Percentiles rank a stretch among this genome's conserved stretches.
Conservation (phyloP, 2,888 invertebrate genomes). For the Ernsta delagoae region DNA sequence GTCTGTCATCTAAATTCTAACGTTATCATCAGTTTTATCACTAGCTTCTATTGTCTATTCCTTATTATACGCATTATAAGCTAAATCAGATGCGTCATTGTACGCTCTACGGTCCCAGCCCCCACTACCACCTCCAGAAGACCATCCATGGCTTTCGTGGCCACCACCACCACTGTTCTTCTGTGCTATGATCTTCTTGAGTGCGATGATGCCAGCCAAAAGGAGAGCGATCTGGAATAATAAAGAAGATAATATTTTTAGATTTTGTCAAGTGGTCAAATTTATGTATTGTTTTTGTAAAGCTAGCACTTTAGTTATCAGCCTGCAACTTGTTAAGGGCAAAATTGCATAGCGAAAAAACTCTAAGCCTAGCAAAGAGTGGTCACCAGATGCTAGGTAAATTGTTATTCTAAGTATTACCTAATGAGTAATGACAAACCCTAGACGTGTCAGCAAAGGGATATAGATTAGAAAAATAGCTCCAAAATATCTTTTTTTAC, state of each 20-base stretch:
- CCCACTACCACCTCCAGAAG: slow-evolving; percentile 75
- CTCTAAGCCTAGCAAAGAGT: too few species aligned
- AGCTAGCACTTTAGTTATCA: too few species aligned
- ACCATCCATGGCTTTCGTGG: slow-evolving; percentile 83
- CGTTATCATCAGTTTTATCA: not conserved
- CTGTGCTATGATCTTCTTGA: slow-evolving; percentile 91
- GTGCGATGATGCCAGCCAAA: slow-evolving; percentile 91
- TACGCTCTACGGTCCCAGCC: slow-evolving; percentile 89
- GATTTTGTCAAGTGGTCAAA: not conserved
- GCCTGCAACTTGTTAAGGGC: too few species aligned
- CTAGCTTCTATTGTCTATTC: slow-evolving; percentile 51
- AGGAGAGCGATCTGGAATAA: slow-evolving; percentile 91
- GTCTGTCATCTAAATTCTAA: not conserved
- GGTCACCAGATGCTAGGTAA: too few species aligned
- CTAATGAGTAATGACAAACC: too few species aligned
- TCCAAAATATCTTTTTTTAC: too few species aligned
- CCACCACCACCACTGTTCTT: slow-evolving; percentile 85
- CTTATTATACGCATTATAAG: slow-evolving; percentile 87
- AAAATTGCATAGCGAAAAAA: too few species aligned
- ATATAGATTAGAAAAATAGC: too few species aligned
- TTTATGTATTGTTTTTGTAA: too few species aligned
- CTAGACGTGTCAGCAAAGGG: too few species aligned
- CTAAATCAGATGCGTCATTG: slow-evolving; percentile 83
- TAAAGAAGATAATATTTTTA: slow-evolving; percentile 5
- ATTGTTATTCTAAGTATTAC: too few species aligned